Base-by-base conservation (phyloP, 2,113 vertebrate species). In the Bufo gargarizans region DNA sequence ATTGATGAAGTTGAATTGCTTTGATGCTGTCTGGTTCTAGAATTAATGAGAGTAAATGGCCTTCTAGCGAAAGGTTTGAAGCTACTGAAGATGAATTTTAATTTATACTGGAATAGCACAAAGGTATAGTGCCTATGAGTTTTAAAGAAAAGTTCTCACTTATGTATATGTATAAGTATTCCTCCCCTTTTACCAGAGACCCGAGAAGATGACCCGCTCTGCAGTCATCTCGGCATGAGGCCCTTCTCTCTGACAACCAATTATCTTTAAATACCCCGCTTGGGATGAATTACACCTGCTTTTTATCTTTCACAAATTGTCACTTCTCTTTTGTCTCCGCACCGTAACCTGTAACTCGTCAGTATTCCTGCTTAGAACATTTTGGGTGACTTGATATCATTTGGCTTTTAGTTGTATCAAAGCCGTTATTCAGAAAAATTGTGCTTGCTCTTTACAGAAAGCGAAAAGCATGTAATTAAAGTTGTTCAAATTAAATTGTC, bases 11-110 rank as follows among this genome's bases (percentile, higher is more conserved):
- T 88, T 88, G 79, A 56, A 88, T 88, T 88, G 67, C 79, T 71
- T 88, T 88, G 86, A 88, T 88, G 86, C 67, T 82, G 86, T 22
- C 69, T 88, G 79, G 79, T 82, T 88, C 69, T 33, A 88, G 86
- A 82, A 82, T 88, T 88, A 88, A 88, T 88, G 86, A 88, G 79
- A 79, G 86, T 82, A 88, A 88, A 88, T 82, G 86, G 86, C 86
- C 86, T 88, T 88, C 86, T 56, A 88, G 86, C 79, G 50, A 82
- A 88, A 88, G 78, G 86, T 88, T 88, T 88, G 79, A 82, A 82
- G 69, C 79, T 88, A 88, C 86, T 58, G 45, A 88, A 88, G 79
- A 74, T 76, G 86, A 88, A 88, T 88, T 71, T 82, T 88, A 88
- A 88, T 88, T 82, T 88, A 80, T 69, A 82, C 55, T 22, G 67